Percentiles rank a stretch among this genome's conserved stretches.
Evolutionary conservation across 2,888 invertebrate genomes (phyloP).

Genomic region (Lithodes maja): DNA sequence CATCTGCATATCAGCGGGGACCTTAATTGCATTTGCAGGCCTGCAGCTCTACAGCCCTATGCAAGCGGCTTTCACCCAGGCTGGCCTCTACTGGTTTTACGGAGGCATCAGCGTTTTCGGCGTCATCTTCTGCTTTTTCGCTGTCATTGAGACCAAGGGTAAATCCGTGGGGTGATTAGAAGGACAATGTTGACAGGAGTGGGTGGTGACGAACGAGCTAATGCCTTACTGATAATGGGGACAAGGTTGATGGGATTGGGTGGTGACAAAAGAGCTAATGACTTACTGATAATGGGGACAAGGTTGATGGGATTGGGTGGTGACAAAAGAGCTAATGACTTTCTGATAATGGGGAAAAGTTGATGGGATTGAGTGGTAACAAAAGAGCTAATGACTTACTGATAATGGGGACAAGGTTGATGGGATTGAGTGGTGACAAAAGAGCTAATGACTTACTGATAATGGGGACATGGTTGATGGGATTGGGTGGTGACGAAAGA

Average conservation of each 20-base stretch:
- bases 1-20: constrained; percentile 54
- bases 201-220: too few species aligned
- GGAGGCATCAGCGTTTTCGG: constrained; percentile 39
- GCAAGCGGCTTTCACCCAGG: constrained; percentile 41
- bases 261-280: neutral
- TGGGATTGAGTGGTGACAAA: neutral
- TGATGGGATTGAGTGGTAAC: neutral
- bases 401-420: too few species aligned
- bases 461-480: too few species aligned
- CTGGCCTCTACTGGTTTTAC: constrained; percentile 48
- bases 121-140: constrained; percentile 34
- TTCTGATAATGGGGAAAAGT: too few species aligned
- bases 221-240: too few species aligned
- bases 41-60: constrained; percentile 57
- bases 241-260: neutral
- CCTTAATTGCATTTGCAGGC: constrained; percentile 30
- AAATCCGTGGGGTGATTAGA: constrained; percentile 38
- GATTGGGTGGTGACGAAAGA: too few species aligned
- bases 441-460: neutral
- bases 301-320: neutral
- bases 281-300: neutral
- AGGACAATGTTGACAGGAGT: too few species aligned
- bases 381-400: neutral
- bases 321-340: neutral
- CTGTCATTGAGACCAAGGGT: constrained; percentile 53